These are phyloP conservation scores for Scytalopus superciliaris DNA, from an alignment of 2,113 vertebrate species.

Conservation along the genomic window DNA sequence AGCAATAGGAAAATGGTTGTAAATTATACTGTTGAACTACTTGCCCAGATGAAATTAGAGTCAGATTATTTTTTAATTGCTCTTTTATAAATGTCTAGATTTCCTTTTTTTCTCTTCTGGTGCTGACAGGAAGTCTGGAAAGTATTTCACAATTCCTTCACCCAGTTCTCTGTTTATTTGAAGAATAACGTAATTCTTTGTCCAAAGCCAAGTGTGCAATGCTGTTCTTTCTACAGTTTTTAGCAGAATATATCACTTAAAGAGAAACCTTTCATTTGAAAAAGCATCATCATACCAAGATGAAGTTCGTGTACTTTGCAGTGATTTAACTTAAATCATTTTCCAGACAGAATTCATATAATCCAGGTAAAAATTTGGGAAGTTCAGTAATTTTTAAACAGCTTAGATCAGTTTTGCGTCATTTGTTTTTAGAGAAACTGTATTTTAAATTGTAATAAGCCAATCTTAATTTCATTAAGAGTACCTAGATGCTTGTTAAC, in stretches of 20 bases:
- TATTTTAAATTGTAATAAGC: not conserved
- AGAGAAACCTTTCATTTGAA: not conserved
- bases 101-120: not conserved
- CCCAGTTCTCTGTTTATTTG: conserved; percentile 14
- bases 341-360: not conserved
- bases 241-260: not conserved
- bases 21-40: not conserved
- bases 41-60: not conserved
- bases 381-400: not conserved
- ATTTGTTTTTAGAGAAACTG: not conserved
- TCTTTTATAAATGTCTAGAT: not conserved
- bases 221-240: not conserved
- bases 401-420: not conserved
- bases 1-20: not conserved
- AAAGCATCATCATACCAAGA: not conserved
- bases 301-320: not conserved
- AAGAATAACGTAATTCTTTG: conserved; percentile 6
- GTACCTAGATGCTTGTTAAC: not conserved
- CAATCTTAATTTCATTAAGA: not conserved
- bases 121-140: conserved; percentile 25
- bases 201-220: not conserved
- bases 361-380: not conserved
- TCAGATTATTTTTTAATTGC: not conserved
- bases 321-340: not conserved
- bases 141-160: not conserved